Evolutionary conservation across 1,140 invertebrate species (phyloP), one percentile per base, ranked within the genome.

Genomic region (Thalassaphorura encarpata): DNA sequence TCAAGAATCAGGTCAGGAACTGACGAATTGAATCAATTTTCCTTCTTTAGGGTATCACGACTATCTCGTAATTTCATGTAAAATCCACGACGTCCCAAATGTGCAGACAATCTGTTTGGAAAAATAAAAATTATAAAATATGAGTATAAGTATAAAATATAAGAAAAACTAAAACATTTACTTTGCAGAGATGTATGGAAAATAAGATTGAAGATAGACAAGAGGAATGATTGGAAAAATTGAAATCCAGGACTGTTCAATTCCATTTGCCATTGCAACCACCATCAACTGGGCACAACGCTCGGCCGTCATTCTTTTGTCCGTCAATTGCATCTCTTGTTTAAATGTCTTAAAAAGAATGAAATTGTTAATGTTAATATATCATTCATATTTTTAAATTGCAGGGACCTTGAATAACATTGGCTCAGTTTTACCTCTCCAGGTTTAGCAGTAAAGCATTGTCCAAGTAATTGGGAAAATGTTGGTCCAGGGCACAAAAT

Each of bases 401-500:
- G 18, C 11, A 8, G n/a, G n/a, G n/a, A n/a, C n/a, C n/a, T n/a
- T n/a, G n/a, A n/a, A n/a, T n/a, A 16, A 50, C 33, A 19, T 29
- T 54, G 19, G 31, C 46, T 24, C n/a, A 4, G 2, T 6, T 11
- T 36, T 72, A 83, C 81, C 69, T 81, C 69, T 40, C 79, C 80
- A 11, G 69, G 54, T 54, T 76, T 77, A 21, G 74, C 80, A 0
- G 84, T 89, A 64, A 84, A 87, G 62, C 80, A 76, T 67, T 82
- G 77, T 46, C 75, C 61, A n/a, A 87, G 69, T 58, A 89, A 81
- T 61, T 83, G 78, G 0, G 83, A 84, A 66, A 81, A 80, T 31
- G 80, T 76, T 16, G 87, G 83, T 18, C 87, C 87, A 4, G 86
- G 85, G 60, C 84, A 86, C 23, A 85, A 70, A n/a, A 89, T 65